These are phyloP conservation scores for Amphiduros pacificus DNA, from an alignment of 2,888 invertebrate species.

Conservation along the genomic window DNA sequence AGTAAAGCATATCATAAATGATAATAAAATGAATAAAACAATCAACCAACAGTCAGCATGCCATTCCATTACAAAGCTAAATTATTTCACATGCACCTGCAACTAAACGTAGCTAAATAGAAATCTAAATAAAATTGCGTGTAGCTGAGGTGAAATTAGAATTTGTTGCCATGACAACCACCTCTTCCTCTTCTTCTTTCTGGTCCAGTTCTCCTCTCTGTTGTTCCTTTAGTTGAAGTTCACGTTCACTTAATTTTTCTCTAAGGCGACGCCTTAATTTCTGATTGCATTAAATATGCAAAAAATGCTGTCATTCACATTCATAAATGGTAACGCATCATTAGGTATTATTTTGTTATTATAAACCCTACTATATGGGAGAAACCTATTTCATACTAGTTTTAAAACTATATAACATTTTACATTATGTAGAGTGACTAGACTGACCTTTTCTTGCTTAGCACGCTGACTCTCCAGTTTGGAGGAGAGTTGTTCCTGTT, in stretches of 20 bases:
- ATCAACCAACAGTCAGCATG: too few relatives aligned
- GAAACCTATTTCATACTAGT: too few relatives aligned
- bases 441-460: slow-evolving; percentile 49
- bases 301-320: too few relatives aligned
- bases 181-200: slow-evolving; percentile 2
- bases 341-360: too few relatives aligned
- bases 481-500: slow-evolving; percentile 46
- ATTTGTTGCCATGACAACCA: background rate
- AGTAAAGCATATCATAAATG: too few relatives aligned
- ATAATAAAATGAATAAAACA: too few relatives aligned
- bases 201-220: background rate
- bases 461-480: slow-evolving; percentile 44
- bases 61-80: background rate
- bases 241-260: background rate
- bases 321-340: background rate
- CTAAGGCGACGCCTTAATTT: background rate
- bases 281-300: background rate
- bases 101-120: too few relatives aligned
- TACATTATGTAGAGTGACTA: too few relatives aligned
- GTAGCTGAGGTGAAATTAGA: background rate
- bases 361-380: too few relatives aligned
- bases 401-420: too few relatives aligned
- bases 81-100: too few relatives aligned
- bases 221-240: background rate
- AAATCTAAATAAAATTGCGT: too few relatives aligned